Evolutionary conservation across 2,113 vertebrate species (phyloP), one percentile per base, ranked within the genome.

Genomic region (Nymphicus hollandicus): DNA sequence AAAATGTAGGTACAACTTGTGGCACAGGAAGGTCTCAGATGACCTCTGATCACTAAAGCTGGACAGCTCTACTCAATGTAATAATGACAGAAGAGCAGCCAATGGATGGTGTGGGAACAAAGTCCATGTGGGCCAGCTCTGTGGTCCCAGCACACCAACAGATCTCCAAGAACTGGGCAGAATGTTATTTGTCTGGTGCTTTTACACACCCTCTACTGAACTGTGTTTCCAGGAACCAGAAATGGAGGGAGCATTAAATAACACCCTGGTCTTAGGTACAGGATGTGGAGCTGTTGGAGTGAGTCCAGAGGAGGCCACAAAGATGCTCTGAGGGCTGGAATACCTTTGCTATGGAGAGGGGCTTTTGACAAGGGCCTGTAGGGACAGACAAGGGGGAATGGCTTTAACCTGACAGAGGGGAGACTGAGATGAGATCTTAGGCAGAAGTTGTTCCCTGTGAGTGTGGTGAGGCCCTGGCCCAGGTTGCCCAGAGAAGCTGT

Each of bases 1-100:
- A 70, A n/a, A 81, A 17, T 7, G 13, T 10, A 13, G 18, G 35
- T 33, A 20, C 20, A 43, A 11, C 20, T 10, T 15, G 24, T 16
- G n/a, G 39, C 43, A 63, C 15, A 11, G 69, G 82, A 37, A 55
- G 69, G 31, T 19, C 47, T 17, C 16, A 35, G 64, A 35, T 17
- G 37, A 58, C 13, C 33, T 13, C 13, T 3, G 13, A 14, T 11
- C 0, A 0, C 29, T 0, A 3, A 39, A 66, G 31, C 7, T 43
- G 23, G 31, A 50, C 1, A 7, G 24, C 11, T 44, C 8, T 78
- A 19, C 56, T 63, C 24, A 2, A 10, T 24, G 43, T 25, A 33
- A 12, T 20, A 47, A 43, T 17, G 61, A 28, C 17, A 68, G 52
- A 28, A 63, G 65, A 61, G 39, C 11, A 50, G 5, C 3, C 2